Conservation (phyloP, 2,113 vertebrate species). For the Proterorhinus semilunaris region DNA sequence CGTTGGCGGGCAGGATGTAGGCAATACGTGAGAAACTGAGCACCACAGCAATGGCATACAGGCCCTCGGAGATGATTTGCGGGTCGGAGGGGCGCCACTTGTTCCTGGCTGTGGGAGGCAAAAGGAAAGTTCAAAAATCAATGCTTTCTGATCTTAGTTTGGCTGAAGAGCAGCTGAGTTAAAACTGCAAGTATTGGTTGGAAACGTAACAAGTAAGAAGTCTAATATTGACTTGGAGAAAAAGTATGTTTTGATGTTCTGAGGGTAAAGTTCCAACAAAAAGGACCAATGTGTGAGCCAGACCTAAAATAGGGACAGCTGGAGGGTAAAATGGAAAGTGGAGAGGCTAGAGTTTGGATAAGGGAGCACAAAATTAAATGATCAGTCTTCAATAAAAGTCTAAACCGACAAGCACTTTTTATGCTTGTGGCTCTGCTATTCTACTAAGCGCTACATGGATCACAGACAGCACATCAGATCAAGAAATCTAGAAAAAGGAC, state of each 20-base stretch:
- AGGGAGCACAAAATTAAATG: background rate
- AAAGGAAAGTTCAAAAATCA: background rate
- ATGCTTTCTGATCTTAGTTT: background rate
- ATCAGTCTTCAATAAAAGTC: background rate
- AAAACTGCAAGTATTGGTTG: background rate
- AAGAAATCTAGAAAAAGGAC: too few relatives aligned
- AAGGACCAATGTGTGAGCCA: slow-evolving; percentile 1
- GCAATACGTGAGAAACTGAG: slow-evolving; percentile 97
- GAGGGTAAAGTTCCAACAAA: slow-evolving; percentile 1
- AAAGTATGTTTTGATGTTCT: slow-evolving; percentile 1
- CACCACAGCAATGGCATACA: slow-evolving; percentile 95
- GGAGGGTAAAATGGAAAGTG: slow-evolving; percentile 3
- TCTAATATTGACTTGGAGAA: slow-evolving; percentile 11
- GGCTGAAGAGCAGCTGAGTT: background rate
- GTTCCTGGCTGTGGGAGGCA: slow-evolving; percentile 86
- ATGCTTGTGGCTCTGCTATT: too few relatives aligned
- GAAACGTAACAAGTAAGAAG: slow-evolving; percentile 6
- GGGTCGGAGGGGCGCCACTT: slow-evolving; percentile 97
- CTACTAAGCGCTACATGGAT: too few relatives aligned
- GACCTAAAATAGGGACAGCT: slow-evolving; percentile 1
- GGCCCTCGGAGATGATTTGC: slow-evolving; percentile 97
- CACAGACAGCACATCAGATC: too few relatives aligned
- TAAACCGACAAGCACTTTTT: background rate
- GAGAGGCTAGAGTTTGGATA: background rate
- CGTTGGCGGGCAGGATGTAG: slow-evolving; percentile 97